Evolutionary conservation across 2,797 vertebrate species (phyloP), one percentile per base, ranked within the genome.

Genomic region (Alcedo atthis): DNA sequence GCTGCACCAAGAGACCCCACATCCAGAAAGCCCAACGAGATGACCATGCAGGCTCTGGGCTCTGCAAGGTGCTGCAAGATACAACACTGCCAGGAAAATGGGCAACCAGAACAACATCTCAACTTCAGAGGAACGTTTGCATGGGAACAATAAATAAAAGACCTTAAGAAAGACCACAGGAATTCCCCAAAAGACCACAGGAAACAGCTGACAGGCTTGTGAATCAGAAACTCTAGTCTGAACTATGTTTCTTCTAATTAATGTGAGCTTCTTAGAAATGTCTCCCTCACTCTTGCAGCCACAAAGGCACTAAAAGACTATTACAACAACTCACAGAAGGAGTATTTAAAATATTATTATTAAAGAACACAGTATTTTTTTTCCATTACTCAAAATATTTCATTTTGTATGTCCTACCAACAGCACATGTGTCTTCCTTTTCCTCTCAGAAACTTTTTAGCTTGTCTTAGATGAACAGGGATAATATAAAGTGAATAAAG

Each of bases 381-480:
- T 62, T 25, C 14, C 30, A 21, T 58, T 84, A 42, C 43, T 54
- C 4, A 12, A 16, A 42, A 45, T 8, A 55, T 42, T 67, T 66
- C 2, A 22, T 87, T 76, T 32, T 74, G 5, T 59, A 53, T 67
- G 19, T 45, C 12, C 40, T 80, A 51, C 7, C 54, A 81, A 45
- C 15, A 24, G 18, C 8, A 77, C 33, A 17, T 2, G 1, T n/a
- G 18, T 62, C 46, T 62, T 61, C 8, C 11, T 13, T 78, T 71
- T 78, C 12, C 12, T 67, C 51, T 76, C n/a, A 85, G 37, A 40
- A 85, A 30, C 2, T 5, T 48, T 78, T 69, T 40, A 0, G 2
- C 63, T 87, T 76, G 24, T 70, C 32, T 81, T 81, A 33, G 43
- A 86, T 78, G 86, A 94, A 73, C 3, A 57, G 15, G 10, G 37